Percentiles rank a stretch among this genome's conserved stretches.
phyloP scores from a whole-genome alignment of 92 coral and sea anemone genomes.

The Umimayanthus kanabou region DNA sequence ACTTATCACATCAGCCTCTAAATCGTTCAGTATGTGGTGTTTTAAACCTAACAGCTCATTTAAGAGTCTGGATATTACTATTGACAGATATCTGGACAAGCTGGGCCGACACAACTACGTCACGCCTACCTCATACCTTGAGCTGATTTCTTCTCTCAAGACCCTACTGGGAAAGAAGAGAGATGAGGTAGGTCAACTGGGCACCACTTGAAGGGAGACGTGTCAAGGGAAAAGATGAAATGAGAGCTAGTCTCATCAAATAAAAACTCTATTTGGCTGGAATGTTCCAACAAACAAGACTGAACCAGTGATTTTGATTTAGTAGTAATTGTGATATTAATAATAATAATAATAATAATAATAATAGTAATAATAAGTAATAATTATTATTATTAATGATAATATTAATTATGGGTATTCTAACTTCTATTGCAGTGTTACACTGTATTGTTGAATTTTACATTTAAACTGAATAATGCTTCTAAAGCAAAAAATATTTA shows the following conservation, averaged over 20 bases:
- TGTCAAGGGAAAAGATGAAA: too few relatives aligned
- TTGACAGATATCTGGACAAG: conserved; percentile 82
- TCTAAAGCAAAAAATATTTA: too few relatives aligned
- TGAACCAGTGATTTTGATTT: not conserved
- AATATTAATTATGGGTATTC: too few relatives aligned
- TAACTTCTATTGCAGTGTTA: too few relatives aligned
- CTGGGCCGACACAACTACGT: conserved; percentile 99
- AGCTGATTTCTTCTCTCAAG: conserved; percentile 96
- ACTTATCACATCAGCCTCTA: not conserved
- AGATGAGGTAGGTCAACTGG: conserved; percentile 74
- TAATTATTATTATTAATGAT: too few relatives aligned
- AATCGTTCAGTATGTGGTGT: not conserved
- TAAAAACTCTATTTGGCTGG: not conserved
- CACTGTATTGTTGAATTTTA: too few relatives aligned
- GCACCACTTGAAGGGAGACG: too few relatives aligned
- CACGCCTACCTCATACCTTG: conserved; percentile 97
- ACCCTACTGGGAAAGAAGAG: conserved; percentile 90
- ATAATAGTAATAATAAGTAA: too few relatives aligned
- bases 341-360: too few relatives aligned
- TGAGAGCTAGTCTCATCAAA: not conserved
- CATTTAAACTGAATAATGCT: too few relatives aligned
- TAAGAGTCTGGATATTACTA: not conserved
- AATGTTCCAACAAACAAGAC: not conserved
- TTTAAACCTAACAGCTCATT: too few relatives aligned
- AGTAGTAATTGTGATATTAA: too few relatives aligned